Evolutionary conservation across 1,140 invertebrate species (phyloP), one percentile per base, ranked within the genome.

Genomic region (Cotesia chilonis): DNA sequence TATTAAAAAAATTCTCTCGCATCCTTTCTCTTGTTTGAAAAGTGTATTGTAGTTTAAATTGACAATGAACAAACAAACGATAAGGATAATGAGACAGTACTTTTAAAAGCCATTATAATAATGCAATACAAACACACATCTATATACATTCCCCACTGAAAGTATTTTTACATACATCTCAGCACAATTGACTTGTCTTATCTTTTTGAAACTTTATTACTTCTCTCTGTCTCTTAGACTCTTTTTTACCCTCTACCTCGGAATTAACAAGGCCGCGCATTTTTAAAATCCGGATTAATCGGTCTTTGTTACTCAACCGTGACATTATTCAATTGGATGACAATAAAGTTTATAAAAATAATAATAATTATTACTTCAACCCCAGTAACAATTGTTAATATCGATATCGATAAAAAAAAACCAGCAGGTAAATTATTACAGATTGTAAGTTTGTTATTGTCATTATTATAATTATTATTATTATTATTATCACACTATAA

Each of bases 271-370:
- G 71, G 71, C 71, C 71, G 68, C 41, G 71, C 55, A 10, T 55
- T 61, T 60, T 37, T 54, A 68, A 67, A 72, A 68, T n/a, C 35
- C 10, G 65, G 28, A 72, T 61, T 67, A 72, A 72, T 67, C 54
- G 63, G 17, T 59, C 37, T 57, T 57, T 66, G 54, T 38, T 20
- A 54, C 14, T 64, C 17, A 64, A 54, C 28, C 38, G 64, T 71
- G 47, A 55, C 71, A 72, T 72, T 72, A 72, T 72, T 72, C 71
- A 72, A 72, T 68, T 52, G 54, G 64, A 37, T 67, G 28, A 28
- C 28, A 28, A 28, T 28, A 28, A 28, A 28, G 28, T 28, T 28
- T 35, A 59, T 63, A 41, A 20, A 47, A 47, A 36, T 35, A 60
- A 71, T 65, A 71, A 66, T 65, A 71, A 41, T 38, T 65, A 28